phyloP scores from a whole-genome alignment of 2,888 invertebrate genomes.

The Euplagia quadripunctaria region DNA sequence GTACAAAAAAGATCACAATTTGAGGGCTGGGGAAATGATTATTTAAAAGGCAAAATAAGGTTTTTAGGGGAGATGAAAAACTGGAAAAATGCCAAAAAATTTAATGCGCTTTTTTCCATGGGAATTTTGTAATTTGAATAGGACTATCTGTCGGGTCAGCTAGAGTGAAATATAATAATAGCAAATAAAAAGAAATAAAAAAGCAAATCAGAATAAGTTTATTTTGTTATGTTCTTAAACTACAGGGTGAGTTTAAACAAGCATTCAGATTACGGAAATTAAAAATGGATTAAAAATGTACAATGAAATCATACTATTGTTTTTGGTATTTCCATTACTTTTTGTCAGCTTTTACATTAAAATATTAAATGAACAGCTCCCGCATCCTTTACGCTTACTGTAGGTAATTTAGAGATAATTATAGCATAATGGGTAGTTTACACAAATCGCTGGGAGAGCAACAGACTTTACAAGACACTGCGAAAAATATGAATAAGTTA shows the following conservation, averaged over 20 bases:
- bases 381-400: not conserved
- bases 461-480: slow-evolving; percentile 1
- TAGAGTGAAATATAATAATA: too few relatives aligned
- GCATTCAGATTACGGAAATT: not conserved
- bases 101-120: too few relatives aligned
- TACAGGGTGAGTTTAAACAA: not conserved
- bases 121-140: too few relatives aligned
- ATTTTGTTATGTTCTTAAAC: not conserved
- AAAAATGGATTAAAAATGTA: not conserved
- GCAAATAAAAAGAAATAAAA: not conserved
- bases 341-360: not conserved
- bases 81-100: too few relatives aligned
- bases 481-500: not conserved
- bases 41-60: too few relatives aligned
- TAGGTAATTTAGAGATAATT: not conserved
- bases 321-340: not conserved
- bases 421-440: not conserved
- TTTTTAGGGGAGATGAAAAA: too few relatives aligned
- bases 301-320: too few relatives aligned
- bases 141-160: too few relatives aligned
- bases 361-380: not conserved
- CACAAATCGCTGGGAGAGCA: not conserved
- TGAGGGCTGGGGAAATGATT: too few relatives aligned
- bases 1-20: too few relatives aligned
- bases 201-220: not conserved